Evolutionary conservation across 2,113 vertebrate genomes (phyloP), one percentile per base, ranked within the genome.

Genomic region (Thunnus maccoyii): DNA sequence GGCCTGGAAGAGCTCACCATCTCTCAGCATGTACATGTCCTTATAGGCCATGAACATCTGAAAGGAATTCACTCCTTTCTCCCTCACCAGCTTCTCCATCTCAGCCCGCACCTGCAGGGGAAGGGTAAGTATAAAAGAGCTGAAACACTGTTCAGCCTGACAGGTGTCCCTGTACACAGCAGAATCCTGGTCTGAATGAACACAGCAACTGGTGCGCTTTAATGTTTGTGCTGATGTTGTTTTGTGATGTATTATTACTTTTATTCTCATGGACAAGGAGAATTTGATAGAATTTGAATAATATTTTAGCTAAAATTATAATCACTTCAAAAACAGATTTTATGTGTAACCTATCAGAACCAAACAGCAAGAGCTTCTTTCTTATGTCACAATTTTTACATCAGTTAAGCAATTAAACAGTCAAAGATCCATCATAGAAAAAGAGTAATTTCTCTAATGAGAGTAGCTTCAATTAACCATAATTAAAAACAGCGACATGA

Each of bases 11-110:
- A 99, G 96, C 89, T 99, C 97, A 3, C 94, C 95, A 95, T 99
- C 98, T 78, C 97, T 95, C 87, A 99, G 96, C 97, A 99, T 99
- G 93, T 96, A 97, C 90, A 94, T 84, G 78, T 99, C 98, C 93
- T 99, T 99, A 88, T 99, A 99, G 83, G 97, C 96, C 98, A 99
- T 98, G 95, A 95, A 99, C 97, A 99, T 97, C 95, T 99, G 97
- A 90, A 99, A 99, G 9, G 98, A 99, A 91, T 98, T 99, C 81
- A 99, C 97, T 0, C 98, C 98, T 80, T 97, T 95, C 82, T 99
- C 98, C 63, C 97, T 94, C 82, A 99, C 98, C 90, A 99, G 93
- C 0, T 91, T 95, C 95, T 99, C 98, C 98, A 99, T 99, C 93
- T 99, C 97, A 0, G 94, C 93, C 76, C 94, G 96, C 62, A 99